Percentiles rank a stretch among this genome's conserved stretches.
Evolutionary conservation across 2,888 invertebrate genomes (phyloP).

Genomic region (Eupelmus urozonus): DNA sequence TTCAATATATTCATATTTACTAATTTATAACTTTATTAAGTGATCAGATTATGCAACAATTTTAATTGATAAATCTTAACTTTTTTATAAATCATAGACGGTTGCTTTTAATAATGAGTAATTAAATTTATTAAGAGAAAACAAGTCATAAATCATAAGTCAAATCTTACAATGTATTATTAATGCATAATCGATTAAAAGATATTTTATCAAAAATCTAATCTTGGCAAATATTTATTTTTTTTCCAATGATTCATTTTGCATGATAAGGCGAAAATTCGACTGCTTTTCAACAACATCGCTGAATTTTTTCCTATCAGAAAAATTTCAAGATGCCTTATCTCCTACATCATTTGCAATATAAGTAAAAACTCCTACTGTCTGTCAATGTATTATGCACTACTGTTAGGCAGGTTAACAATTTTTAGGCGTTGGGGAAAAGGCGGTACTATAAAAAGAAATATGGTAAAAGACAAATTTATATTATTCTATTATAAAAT

Average conservation of each 20-base stretch:
- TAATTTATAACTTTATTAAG: background rate
- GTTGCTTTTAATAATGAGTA: background rate
- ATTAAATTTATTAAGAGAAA: background rate
- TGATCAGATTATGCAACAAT: background rate
- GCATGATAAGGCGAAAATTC: background rate
- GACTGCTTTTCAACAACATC: background rate
- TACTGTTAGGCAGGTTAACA: constrained; percentile 7
- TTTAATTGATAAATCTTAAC: background rate
- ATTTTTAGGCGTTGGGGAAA: constrained; percentile 25
- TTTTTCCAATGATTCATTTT: background rate
- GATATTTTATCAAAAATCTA: background rate
- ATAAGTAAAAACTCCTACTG: constrained; percentile 1
- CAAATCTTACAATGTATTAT: background rate
- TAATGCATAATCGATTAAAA: background rate
- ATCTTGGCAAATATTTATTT: background rate
- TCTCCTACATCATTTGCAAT: constrained; percentile 4
- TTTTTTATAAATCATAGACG: background rate
- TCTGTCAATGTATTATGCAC: background rate
- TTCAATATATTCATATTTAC: too few species aligned
- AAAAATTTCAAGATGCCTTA: background rate
- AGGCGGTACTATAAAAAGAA: background rate
- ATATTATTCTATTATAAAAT: constrained; percentile 33
- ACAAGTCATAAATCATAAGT: background rate
- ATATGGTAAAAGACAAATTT: background rate
- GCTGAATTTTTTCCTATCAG: background rate